Base-by-base conservation (phyloP, 2,888 invertebrate species). In the Seira musarum region DNA sequence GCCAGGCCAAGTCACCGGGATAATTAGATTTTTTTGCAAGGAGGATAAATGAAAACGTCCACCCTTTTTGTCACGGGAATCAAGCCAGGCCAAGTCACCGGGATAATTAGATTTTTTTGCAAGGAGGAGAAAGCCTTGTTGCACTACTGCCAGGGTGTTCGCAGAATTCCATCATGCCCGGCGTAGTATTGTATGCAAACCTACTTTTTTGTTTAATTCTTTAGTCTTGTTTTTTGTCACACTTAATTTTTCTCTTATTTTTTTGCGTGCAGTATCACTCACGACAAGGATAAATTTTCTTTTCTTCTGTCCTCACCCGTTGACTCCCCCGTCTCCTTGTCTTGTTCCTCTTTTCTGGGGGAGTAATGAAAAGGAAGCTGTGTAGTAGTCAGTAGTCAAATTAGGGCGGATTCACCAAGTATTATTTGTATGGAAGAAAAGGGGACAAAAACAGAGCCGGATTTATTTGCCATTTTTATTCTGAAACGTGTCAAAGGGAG, bases 11-110 rank as follows among this genome's bases (percentile, higher is more conserved):
- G 73, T 76, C 77, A 30, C 70, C 46, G 64, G 74, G 79, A 81
- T 84, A 84, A 84, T 84, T 84, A 84, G 84, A 84, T 81, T 82
- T 84, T 67, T 67, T 67, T 67, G 81, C 79, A 68, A 82, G 82
- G 78, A 71, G 61, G n/a, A n/a, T n/a, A 72, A 57, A 40, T 70
- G 64, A 70, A 73, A 76, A 75, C 60, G 84, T 81, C 84, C 84
- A 79, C 84, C 84, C 84, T 79, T 40, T n/a, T 40, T 80, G 80
- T 84, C 84, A 84, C 72, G 81, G 81, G 81, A 83, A n/a, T n/a
- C n/a, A n/a, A n/a, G n/a, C n/a, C n/a, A n/a, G n/a, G n/a, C n/a
- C n/a, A n/a, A n/a, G 73, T 76, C 77, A 30, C 70, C 46, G 64
- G 74, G 79, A 81, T 84, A 84, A 84, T 84, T 84, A 84, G 84